These are phyloP conservation scores for Ceratina japonica DNA, from an alignment of 1,140 invertebrate genomes.

Conservation along the genomic window DNA sequence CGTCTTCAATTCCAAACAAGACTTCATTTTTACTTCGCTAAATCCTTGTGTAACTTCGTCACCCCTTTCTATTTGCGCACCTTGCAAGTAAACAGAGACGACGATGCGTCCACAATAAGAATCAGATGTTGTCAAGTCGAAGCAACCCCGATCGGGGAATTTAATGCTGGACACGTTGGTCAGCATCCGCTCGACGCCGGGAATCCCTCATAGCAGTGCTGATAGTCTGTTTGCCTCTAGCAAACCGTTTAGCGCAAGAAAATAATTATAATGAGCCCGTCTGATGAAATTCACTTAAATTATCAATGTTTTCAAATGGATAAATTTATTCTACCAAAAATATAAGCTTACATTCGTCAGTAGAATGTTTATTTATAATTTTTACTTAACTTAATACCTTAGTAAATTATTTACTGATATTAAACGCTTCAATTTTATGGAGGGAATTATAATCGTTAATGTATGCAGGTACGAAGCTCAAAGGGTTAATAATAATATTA, in stretches of 20 bases:
- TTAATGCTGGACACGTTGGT: constrained; percentile 21
- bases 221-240: neutral
- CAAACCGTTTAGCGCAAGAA: neutral
- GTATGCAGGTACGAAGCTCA: too few species aligned
- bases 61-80: constrained; percentile 16
- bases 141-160: constrained; percentile 16
- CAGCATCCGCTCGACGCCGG: neutral
- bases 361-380: too few species aligned
- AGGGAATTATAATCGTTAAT: too few species aligned
- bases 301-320: too few species aligned
- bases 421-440: too few species aligned
- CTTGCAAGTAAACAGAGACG: constrained; percentile 19
- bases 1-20: too few species aligned
- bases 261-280: constrained; percentile 6
- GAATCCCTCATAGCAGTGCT: neutral
- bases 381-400: too few species aligned
- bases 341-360: too few species aligned
- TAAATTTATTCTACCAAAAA: too few species aligned
- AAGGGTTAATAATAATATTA: too few species aligned
- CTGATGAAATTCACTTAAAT: neutral
- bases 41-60: neutral
- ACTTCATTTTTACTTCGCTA: constrained; percentile 7
- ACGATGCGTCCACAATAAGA: constrained; percentile 39
- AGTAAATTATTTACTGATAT: too few species aligned
- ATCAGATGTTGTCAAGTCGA: constrained; percentile 40